These are phyloP conservation scores for Nymphalis polychloros DNA, from an alignment of 2,888 invertebrate species.

Conservation along the genomic window DNA sequence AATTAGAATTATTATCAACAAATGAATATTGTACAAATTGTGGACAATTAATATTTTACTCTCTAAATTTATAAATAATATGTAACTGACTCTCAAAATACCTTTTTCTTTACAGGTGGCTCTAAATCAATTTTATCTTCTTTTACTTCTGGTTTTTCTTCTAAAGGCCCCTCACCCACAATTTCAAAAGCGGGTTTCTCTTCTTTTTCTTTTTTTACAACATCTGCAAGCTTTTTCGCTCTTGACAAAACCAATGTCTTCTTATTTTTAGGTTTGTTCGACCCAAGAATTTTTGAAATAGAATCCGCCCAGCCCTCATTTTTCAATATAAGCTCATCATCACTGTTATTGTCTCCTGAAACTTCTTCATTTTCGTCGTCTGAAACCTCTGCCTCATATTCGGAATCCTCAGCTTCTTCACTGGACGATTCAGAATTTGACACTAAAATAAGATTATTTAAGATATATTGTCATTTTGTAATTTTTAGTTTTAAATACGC, in stretches of 20 bases:
- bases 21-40: too few species aligned
- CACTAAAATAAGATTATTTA: constrained; percentile 44
- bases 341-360: constrained; percentile 39
- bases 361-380: constrained; percentile 41
- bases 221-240: constrained; percentile 87
- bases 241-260: constrained; percentile 89
- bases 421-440: constrained; percentile 61
- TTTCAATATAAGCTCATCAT: constrained; percentile 54
- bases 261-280: constrained; percentile 88
- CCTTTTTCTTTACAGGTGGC: constrained; percentile 65
- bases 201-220: constrained; percentile 69
- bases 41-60: neutral
- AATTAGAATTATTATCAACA: constrained; percentile 35
- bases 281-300: constrained; percentile 88
- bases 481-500: neutral
- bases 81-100: constrained; percentile 37
- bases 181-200: constrained; percentile 85
- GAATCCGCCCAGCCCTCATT: constrained; percentile 92
- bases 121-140: constrained; percentile 49
- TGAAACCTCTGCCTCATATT: constrained; percentile 51
- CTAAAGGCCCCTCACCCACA: constrained; percentile 80
- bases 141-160: constrained; percentile 63
- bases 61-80: neutral
- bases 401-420: constrained; percentile 56
- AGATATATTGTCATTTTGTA: neutral